Percentiles rank a stretch among this genome's conserved stretches.
These are phyloP conservation scores for Sebastes wilsoni DNA, from an alignment of 2,797 vertebrate species.

Conservation along the genomic window DNA sequence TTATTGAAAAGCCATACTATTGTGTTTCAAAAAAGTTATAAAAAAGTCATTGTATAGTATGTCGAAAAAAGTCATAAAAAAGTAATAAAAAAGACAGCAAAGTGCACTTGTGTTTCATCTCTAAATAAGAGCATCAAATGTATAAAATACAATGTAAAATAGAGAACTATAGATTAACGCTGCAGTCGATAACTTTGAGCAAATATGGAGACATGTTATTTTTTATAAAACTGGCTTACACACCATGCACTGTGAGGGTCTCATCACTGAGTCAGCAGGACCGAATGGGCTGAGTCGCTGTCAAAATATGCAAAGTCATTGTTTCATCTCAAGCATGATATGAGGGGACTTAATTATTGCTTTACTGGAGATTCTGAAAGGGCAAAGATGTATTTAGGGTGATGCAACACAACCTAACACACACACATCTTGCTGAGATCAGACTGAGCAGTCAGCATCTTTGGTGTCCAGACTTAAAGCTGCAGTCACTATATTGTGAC, in stretches of 20 bases:
- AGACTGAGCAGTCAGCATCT: constrained; percentile 8
- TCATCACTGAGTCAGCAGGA: constrained; percentile 6
- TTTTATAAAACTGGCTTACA: background rate
- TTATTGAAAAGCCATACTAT: no score
- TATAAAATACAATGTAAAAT: no score
- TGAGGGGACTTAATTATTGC: constrained; percentile 9
- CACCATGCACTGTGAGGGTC: background rate
- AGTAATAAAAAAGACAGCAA: no score
- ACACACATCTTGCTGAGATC: background rate
- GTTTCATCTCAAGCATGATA: background rate
- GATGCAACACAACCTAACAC: background rate
- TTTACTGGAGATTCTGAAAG: background rate
- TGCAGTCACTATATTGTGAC: no score
- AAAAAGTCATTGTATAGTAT: no score
- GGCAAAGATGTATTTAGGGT: background rate
- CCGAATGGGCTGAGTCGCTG: background rate
- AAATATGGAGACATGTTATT: no score
- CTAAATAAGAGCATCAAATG: no score
- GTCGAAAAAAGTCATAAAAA: no score
- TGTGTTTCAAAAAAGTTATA: no score
- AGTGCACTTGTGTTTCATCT: no score
- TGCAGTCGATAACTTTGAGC: no score
- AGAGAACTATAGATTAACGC: no score
- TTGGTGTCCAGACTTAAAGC: background rate
- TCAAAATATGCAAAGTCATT: constrained; percentile 6